Evolutionary conservation across 2,797 vertebrate species (phyloP).

Genomic region (Microctenopoma steveboyesi): DNA sequence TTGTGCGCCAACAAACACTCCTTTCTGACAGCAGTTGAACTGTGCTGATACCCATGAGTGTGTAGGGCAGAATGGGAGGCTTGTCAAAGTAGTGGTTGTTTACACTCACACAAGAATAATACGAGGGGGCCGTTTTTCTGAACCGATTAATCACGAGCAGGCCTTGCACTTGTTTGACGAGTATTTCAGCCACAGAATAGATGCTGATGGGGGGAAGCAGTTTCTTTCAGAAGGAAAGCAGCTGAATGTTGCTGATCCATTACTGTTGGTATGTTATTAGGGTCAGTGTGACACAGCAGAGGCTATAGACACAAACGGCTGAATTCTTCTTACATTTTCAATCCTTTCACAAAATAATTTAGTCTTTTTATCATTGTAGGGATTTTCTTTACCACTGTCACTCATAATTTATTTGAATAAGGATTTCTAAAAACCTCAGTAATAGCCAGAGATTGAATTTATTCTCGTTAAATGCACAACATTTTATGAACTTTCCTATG

Average conservation of each 20-base stretch:
- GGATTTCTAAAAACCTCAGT: too few species aligned
- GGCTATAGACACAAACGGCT: slow-evolving; percentile 39
- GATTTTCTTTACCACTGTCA: background rate
- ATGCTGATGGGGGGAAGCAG: slow-evolving; percentile 64
- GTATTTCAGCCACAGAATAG: slow-evolving; percentile 63
- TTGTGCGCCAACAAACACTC: slow-evolving; percentile 79
- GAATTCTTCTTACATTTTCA: slow-evolving; percentile 31
- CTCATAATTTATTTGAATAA: slow-evolving; percentile 22
- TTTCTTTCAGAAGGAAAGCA: slow-evolving; percentile 74
- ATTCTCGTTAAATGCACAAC: slow-evolving; percentile 4
- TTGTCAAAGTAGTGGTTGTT: slow-evolving; percentile 80
- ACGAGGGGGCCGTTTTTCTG: slow-evolving; percentile 70
- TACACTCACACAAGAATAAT: slow-evolving; percentile 77
- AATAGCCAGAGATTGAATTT: background rate
- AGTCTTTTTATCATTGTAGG: slow-evolving; percentile 11
- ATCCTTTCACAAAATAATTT: slow-evolving; percentile 5
- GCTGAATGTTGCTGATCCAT: slow-evolving; percentile 68
- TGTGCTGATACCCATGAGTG: slow-evolving; percentile 73
- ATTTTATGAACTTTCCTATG: background rate
- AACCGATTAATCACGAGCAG: slow-evolving; percentile 77
- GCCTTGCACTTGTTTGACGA: slow-evolving; percentile 69
- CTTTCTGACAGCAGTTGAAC: slow-evolving; percentile 78
- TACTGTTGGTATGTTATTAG: slow-evolving; percentile 52
- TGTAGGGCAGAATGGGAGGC: slow-evolving; percentile 70
- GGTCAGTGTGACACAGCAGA: slow-evolving; percentile 39